A percentile compares a stretch with the other conserved stretches of the same genome.
These are phyloP conservation scores for Capitulum mitella DNA, from an alignment of 2,888 invertebrate species.

Conservation along the genomic window DNA sequence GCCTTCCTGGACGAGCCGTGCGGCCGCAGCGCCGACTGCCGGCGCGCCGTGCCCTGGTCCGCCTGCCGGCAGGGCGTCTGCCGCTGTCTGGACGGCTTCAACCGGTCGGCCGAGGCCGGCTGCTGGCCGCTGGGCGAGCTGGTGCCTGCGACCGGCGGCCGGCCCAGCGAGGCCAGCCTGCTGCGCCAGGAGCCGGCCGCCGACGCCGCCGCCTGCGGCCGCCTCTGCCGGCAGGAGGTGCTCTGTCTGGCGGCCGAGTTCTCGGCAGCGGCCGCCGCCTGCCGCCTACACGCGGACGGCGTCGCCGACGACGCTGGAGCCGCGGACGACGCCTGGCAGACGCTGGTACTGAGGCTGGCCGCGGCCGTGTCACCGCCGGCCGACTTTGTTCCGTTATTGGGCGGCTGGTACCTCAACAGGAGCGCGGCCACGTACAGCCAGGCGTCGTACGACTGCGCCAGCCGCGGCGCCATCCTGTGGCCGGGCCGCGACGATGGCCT, in stretches of 20 bases:
- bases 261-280: background rate
- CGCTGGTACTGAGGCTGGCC: background rate
- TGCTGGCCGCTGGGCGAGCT: background rate
- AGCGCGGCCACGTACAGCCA: background rate
- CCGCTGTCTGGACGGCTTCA: background rate
- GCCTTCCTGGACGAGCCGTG: background rate
- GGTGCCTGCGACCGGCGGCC: background rate
- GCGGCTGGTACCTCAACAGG: background rate
- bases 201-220: too few relatives aligned
- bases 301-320: background rate
- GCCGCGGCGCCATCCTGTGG: background rate
- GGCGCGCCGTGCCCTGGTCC: too few relatives aligned
- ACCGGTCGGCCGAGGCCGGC: background rate
- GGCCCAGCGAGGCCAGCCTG: too few relatives aligned
- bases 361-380: background rate
- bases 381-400: too few relatives aligned
- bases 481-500: too few relatives aligned
- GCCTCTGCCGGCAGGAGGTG: background rate
- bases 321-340: background rate
- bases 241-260: background rate
- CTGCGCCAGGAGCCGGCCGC: too few relatives aligned
- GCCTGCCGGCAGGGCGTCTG: too few relatives aligned
- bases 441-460: background rate
- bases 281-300: background rate
- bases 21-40: too few relatives aligned